Evolutionary conservation across 2,888 invertebrate species (phyloP).

Genomic region (Endomychus coccineus): DNA sequence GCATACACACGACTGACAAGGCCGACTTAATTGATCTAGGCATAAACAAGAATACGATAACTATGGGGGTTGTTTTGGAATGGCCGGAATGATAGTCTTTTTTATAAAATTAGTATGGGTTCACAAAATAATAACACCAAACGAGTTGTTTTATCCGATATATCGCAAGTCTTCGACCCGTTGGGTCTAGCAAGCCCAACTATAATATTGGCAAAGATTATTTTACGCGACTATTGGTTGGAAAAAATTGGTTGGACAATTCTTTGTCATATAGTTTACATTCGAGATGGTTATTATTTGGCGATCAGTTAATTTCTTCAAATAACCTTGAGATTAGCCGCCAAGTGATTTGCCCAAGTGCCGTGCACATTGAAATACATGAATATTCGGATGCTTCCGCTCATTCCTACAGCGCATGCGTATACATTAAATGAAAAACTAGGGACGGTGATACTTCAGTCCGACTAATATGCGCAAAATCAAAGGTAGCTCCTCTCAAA

Average conservation of each 20-base stretch:
- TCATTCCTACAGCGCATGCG: slow-evolving; percentile 3
- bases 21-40: background rate
- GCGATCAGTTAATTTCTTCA: background rate
- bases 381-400: slow-evolving; percentile 7
- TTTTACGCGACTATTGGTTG: slow-evolving; percentile 3
- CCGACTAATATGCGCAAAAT: slow-evolving; percentile 11
- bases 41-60: slow-evolving; percentile 4
- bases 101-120: background rate
- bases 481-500: slow-evolving; percentile 20
- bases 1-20: background rate
- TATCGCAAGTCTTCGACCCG: too few relatives aligned
- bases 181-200: too few relatives aligned
- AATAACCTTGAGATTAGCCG: background rate
- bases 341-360: background rate
- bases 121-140: background rate
- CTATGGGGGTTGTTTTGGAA: slow-evolving; percentile 9
- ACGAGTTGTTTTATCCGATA: slow-evolving; percentile 1
- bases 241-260: slow-evolving; percentile 6
- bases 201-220: slow-evolving; percentile 9
- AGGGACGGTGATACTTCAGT: background rate
- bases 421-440: slow-evolving; percentile 1
- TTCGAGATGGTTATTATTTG: background rate
- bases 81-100: background rate
- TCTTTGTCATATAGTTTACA: background rate
- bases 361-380: background rate